Conservation (phyloP, 2,888 invertebrate species). For the Trichopoda pennipes region DNA sequence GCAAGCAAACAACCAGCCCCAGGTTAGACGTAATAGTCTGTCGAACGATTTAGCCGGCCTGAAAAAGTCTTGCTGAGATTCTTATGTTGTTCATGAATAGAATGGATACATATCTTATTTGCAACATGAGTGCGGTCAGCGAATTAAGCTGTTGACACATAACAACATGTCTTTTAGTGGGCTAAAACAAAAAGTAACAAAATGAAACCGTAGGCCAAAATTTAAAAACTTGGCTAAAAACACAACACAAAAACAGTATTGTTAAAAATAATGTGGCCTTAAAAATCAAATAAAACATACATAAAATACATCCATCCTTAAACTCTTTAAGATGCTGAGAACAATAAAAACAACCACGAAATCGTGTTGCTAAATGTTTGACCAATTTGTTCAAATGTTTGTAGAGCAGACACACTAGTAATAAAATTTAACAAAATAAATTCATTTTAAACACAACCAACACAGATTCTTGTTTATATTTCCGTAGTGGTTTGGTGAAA, state of each 20-base stretch:
- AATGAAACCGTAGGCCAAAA: conserved; percentile 57
- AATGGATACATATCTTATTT: conserved; percentile 63
- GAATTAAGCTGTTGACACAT: conserved; percentile 81
- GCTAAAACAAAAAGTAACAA: conserved; percentile 32
- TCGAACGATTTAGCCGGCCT: conserved; percentile 23
- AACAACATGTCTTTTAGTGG: conserved; percentile 77
- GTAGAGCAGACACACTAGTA: neutral
- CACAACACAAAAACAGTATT: neutral
- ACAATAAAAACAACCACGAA: conserved; percentile 40
- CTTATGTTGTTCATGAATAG: conserved; percentile 50
- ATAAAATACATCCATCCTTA: conserved; percentile 17
- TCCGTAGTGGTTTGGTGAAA: too few relatives aligned
- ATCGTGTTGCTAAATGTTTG: conserved; percentile 58
- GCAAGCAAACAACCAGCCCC: neutral
- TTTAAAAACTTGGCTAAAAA: conserved; percentile 25
- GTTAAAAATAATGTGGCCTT: conserved; percentile 34
- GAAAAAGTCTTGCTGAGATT: conserved; percentile 62
- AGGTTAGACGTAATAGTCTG: neutral
- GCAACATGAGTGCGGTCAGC: conserved; percentile 70
- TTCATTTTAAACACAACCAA: neutral
- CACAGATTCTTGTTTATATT: too few relatives aligned
- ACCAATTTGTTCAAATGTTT: conserved; percentile 45
- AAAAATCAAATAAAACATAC: conserved; percentile 6
- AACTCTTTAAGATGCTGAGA: conserved; percentile 29
- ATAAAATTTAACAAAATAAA: neutral